These are phyloP conservation scores for Threskiornis aethiopicus DNA, from an alignment of 2,797 vertebrate genomes.

Conservation along the genomic window DNA sequence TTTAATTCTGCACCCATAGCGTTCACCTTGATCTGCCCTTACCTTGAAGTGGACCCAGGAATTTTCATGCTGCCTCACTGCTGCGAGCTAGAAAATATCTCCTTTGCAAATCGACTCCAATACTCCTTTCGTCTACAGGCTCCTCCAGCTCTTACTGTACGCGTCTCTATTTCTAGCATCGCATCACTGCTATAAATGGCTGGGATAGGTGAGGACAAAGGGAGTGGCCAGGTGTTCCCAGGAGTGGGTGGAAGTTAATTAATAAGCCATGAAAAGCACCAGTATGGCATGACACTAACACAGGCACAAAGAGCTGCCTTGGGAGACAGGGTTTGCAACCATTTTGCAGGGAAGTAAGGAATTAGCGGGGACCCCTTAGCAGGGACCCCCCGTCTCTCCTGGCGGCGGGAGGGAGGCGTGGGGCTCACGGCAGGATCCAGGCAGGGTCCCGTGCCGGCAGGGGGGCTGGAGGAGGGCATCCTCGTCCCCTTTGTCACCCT, in stretches of 20 bases:
- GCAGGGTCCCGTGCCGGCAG: not conserved
- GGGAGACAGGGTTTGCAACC: rapidly evolving
- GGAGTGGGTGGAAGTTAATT: not conserved
- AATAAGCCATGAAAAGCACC: not conserved
- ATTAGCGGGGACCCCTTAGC: not conserved
- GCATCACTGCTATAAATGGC: not conserved
- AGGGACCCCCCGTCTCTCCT: not conserved
- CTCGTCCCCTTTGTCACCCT: rapidly evolving
- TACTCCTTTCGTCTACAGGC: not conserved
- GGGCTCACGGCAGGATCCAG: not conserved
- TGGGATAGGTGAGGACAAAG: not conserved
- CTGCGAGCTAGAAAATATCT: not conserved
- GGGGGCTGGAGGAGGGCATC: not conserved
- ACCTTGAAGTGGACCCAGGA: not conserved
- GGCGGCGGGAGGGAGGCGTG: rapidly evolving
- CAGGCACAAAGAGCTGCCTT: not conserved
- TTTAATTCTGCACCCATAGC: rapidly evolving
- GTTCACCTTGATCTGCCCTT: not conserved
- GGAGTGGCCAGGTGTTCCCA: constrained; percentile 14
- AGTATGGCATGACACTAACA: not conserved
- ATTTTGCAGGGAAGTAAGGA: not conserved
- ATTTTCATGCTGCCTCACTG: constrained; percentile 10
- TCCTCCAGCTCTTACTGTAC: not conserved
- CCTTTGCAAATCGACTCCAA: not conserved
- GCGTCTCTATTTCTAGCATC: not conserved